Base-by-base conservation (phyloP, 2,888 invertebrate species). In the Diplazon laetatorius region DNA sequence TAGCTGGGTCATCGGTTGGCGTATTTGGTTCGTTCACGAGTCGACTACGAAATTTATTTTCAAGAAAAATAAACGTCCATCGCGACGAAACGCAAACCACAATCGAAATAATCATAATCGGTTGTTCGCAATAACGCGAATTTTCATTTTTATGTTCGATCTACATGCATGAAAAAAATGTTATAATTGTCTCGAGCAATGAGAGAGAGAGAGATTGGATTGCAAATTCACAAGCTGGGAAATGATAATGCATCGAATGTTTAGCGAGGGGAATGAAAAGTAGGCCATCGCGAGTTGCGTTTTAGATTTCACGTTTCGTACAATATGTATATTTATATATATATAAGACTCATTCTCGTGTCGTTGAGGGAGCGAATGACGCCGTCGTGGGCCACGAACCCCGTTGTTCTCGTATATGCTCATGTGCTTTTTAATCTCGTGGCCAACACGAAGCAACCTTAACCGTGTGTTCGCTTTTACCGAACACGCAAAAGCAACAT, bases 401-500 rank as follows among this genome's bases (percentile, higher is more conserved):
- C 2, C 30, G 2, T 30, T 30, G 2, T 30, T 30, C 6, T 30
- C 6, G 2, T 30, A 18, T 42, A 10, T 48, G 39, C 25, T 59
- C 48, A 10, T 39, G 18, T 35, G 14, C 55, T 16, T 55, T 30
- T 2, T 14, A 30, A 42, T n/a, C 12, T 1, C 1, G 9, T 14
- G 14, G 30, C n/a, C 22, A 14, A 52, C 55, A 35, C 30, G 30
- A 55, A 16, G 30, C 30, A 2, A 35, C 9, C 35, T 20, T 12
- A 16, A n/a, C 30, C 50, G 52, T 63, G 55, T 65, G 55, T 65
- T 35, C 60, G 25, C 65, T 39, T 52, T n/a, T 39, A 16, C 39
- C 55, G 62, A 72, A 52, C 77, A 77, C 72, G 77, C 77, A 46
- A 55, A 14, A 59, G 59, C 5, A 59, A 59, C 39, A 59, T 59